Percentiles rank a stretch among this genome's conserved stretches.
phyloP scores from a whole-genome alignment of 2,797 vertebrate species.

The Thamnophis elegans region DNA sequence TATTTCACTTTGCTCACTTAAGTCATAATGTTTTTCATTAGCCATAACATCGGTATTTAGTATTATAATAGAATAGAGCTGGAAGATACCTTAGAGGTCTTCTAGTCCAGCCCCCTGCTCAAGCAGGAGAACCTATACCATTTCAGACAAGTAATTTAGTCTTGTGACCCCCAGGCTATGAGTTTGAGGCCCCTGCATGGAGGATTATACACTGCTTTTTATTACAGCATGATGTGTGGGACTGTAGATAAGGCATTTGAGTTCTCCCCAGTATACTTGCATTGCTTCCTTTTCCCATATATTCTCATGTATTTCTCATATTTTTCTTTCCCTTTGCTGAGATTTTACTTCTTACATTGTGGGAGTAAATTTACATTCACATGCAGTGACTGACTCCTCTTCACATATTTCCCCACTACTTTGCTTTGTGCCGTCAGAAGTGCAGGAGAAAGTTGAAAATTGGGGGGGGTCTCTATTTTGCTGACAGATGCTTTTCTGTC shows the following conservation, averaged over 20 bases:
- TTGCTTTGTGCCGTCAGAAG: not conserved
- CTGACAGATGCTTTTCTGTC: not conserved
- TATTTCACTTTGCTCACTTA: not conserved
- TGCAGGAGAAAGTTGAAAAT: not conserved
- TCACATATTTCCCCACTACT: not conserved
- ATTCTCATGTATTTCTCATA: too few relatives aligned
- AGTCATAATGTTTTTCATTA: not conserved
- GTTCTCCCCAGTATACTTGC: not conserved
- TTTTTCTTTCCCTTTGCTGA: not conserved
- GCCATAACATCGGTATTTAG: not conserved
- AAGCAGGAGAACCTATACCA: too few relatives aligned
- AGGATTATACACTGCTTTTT: not conserved
- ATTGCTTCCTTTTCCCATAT: not conserved
- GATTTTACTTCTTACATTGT: not conserved
- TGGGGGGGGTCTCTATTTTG: not conserved
- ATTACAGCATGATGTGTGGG: not conserved
- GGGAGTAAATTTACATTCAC: not conserved
- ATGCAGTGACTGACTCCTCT: not conserved
- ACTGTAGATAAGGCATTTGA: not conserved
- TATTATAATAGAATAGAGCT: too few relatives aligned
- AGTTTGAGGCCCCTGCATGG: not conserved
- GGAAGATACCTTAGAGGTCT: too few relatives aligned
- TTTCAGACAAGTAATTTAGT: too few relatives aligned
- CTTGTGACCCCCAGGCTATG: not conserved
- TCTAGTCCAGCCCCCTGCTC: too few relatives aligned